These are phyloP conservation scores for Cyanoliseus patagonus DNA, from an alignment of 2,113 vertebrate species.

Conservation along the genomic window DNA sequence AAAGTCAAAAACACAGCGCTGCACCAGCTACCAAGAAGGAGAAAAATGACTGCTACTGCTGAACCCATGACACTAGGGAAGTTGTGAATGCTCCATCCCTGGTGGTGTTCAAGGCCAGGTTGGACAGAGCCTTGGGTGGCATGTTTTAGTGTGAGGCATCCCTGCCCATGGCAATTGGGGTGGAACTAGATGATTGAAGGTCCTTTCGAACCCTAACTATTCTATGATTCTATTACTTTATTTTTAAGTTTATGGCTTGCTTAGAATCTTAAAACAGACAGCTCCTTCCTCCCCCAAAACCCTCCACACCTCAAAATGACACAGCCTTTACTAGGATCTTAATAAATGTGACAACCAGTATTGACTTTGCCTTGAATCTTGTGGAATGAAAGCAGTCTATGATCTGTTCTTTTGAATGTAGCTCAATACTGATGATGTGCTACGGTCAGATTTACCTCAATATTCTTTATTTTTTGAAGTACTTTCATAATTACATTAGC, in stretches of 20 bases:
- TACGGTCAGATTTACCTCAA: neutral
- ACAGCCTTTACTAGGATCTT: neutral
- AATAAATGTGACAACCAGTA: neutral
- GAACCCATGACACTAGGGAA: too few species aligned
- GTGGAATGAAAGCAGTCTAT: neutral
- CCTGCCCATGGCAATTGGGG: too few species aligned
- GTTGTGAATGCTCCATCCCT: too few species aligned
- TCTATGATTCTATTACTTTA: neutral
- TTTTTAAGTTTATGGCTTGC: neutral
- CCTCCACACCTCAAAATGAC: rapidly evolving
- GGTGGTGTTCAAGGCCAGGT: too few species aligned
- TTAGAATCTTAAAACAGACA: neutral
- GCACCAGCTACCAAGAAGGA: too few species aligned
- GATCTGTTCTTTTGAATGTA: neutral
- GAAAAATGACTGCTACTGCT: too few species aligned
- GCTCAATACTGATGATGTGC: neutral
- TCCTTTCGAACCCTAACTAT: too few species aligned
- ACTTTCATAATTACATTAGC: neutral
- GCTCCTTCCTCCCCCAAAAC: neutral
- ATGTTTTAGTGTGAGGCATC: too few species aligned
- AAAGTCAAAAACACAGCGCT: too few species aligned
- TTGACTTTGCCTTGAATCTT: rapidly evolving
- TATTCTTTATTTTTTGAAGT: neutral
- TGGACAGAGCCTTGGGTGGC: too few species aligned
- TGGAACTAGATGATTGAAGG: too few species aligned